Percentiles rank a stretch among this genome's conserved stretches.
Conservation (phyloP, 2,888 invertebrate genomes). For the Drosophila longiperda region DNA sequence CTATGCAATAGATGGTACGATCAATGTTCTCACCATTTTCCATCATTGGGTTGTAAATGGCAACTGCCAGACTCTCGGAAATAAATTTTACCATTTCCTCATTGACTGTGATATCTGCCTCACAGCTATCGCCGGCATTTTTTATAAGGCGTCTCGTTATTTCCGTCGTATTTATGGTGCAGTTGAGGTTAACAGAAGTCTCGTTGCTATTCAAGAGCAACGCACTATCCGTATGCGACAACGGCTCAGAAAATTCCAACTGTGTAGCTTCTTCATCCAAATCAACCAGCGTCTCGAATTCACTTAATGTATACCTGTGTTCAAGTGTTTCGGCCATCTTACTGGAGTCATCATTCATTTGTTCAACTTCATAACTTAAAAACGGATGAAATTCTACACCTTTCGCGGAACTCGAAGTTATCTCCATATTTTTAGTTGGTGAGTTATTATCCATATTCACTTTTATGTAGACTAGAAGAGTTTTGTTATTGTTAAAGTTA, state of each 20-base stretch:
- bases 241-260: no score
- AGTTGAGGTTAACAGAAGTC: not conserved
- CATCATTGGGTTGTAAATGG: not conserved
- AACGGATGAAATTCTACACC: not conserved
- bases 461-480: not conserved
- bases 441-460: not conserved
- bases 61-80: not conserved
- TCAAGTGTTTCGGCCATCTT: not conserved
- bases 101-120: not conserved
- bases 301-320: no score
- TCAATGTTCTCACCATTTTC: not conserved
- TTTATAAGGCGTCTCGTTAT: constrained; percentile 1
- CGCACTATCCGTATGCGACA: not conserved
- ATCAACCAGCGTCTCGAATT: not conserved
- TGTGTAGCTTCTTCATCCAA: constrained; percentile 8
- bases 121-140: constrained; percentile 1
- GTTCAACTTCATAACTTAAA: constrained; percentile 1
- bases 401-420: not conserved
- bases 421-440: not conserved
- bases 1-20: constrained; percentile 23
- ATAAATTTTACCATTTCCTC: not conserved
- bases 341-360: not conserved
- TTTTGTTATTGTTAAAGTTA: not conserved
- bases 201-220: not conserved
- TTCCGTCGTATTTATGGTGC: constrained; percentile 4